A percentile compares a stretch with the other conserved stretches of the same genome.
Conservation (phyloP, 2,113 vertebrate species). For the Columbina picui region DNA sequence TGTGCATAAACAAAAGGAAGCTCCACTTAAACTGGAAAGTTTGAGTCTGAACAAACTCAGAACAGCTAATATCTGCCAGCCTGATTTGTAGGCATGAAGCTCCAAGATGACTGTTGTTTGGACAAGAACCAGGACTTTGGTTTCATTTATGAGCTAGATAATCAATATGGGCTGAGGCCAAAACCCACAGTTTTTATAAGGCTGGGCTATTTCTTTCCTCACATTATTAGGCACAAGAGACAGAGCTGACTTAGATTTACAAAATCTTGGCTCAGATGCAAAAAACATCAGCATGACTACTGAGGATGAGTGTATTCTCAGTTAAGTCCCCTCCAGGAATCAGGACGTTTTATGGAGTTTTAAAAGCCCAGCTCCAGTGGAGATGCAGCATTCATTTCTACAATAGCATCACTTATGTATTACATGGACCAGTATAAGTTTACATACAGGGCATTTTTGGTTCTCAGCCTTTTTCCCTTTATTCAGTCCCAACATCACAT, state of each 20-base stretch:
- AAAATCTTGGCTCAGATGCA: neutral
- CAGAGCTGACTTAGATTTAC: constrained; percentile 24
- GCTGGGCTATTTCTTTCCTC: constrained; percentile 44
- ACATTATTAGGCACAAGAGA: constrained; percentile 45
- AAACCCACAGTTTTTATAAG: constrained; percentile 23
- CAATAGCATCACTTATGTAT: neutral
- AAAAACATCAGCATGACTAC: neutral
- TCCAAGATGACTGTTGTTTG: neutral
- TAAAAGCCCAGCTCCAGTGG: neutral
- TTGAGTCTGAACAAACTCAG: neutral
- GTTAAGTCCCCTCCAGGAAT: neutral
- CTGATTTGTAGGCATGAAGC: neutral
- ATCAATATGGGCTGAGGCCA: constrained; percentile 25
- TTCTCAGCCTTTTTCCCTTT: neutral
- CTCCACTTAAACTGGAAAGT: neutral
- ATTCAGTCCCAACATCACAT: neutral
- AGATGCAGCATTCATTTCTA: neutral
- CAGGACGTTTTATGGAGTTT: neutral
- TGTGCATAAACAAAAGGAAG: neutral
- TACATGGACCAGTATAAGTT: neutral
- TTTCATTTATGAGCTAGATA: constrained; percentile 32
- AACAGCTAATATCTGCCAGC: neutral
- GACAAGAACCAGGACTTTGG: constrained; percentile 13
- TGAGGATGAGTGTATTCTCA: neutral
- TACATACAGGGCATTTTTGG: neutral